phyloP scores from a whole-genome alignment of 2,113 vertebrate genomes.

The Lonchura striata region DNA sequence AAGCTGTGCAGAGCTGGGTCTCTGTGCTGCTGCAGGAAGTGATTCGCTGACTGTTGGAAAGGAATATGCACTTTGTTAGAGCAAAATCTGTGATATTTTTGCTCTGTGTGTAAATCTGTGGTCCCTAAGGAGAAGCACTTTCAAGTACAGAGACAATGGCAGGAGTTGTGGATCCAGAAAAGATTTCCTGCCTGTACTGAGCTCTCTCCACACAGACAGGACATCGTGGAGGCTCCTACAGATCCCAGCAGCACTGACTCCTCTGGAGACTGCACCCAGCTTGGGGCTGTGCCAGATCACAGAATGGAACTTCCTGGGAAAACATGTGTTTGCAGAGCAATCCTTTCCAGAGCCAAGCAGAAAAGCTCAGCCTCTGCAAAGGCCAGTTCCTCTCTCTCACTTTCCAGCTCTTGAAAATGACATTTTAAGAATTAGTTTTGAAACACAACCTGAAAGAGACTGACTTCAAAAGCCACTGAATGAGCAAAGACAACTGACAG shows the following conservation, averaged over 20 bases:
- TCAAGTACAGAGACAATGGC: not conserved
- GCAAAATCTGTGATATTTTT: not conserved
- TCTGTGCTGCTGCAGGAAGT: conserved; percentile 68
- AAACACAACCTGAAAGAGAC: not conserved
- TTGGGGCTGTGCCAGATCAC: not conserved
- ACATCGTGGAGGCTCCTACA: fast-evolving
- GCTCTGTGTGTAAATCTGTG: not conserved
- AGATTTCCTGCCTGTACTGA: not conserved
- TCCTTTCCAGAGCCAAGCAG: not conserved
- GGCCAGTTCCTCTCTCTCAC: not conserved
- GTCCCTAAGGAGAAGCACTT: not conserved
- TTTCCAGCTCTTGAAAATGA: not conserved
- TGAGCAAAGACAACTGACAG: conserved; percentile 11
- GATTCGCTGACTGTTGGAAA: conserved; percentile 73
- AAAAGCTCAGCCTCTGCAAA: not conserved
- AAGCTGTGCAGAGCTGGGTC: conserved; percentile 83
- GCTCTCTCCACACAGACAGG: not conserved
- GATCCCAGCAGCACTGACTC: not conserved
- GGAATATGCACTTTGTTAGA: not conserved
- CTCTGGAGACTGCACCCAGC: not conserved
- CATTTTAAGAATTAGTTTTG: not conserved
- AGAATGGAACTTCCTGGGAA: not conserved
- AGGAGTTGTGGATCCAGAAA: not conserved
- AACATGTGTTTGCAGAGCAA: not conserved
- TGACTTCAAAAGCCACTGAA: conserved; percentile 16